Evolutionary conservation across 2,797 vertebrate species (phyloP), one percentile per base, ranked within the genome.

Genomic region (Mastacembelus armatus): DNA sequence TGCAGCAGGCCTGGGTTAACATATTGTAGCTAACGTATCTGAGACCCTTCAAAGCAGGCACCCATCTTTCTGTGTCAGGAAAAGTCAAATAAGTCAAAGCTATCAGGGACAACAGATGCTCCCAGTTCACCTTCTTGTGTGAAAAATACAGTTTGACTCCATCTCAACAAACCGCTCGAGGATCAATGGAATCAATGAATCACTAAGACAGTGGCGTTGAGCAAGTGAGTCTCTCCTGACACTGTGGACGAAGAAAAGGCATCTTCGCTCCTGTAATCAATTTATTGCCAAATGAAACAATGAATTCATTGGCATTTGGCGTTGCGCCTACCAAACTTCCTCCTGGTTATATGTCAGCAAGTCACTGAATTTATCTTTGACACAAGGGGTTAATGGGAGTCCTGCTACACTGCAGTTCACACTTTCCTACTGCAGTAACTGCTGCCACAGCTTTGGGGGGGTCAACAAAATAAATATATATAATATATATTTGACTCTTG

Each of bases 11-110:
- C 40, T 2, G 30, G 73, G 75, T 75, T 77, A 78, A 87, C 71
- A 51, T 64, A 83, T 87, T 83, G 78, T 79, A 67, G 72, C 72
- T 42, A 67, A 80, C 71, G 49, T 74, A 86, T 89, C 80, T 63
- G 71, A 71, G 80, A 52, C 56, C 78, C 80, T 73, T 87, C 81
- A 85, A 83, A 82, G 71, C 74, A 43, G 68, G 71, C 68, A 5
- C 68, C 85, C 89, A 88, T 88, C 83, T 71, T 74, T 90, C 86
- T 73, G 81, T 86, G 87, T 91, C 91, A 89, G 83, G 85, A 66
- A 88, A 86, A 92, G 89, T 90, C 89, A 81, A 91, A 91, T 90
- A 91, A 88, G 86, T 90, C 86, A 86, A 90, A 92, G 90, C 88
- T 91, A 88, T 90, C 89, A 56, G 86, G 76, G 86, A 89, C 88